Evolutionary conservation across 1,140 invertebrate genomes (phyloP).

Genomic region (Drosophila albomicans): DNA sequence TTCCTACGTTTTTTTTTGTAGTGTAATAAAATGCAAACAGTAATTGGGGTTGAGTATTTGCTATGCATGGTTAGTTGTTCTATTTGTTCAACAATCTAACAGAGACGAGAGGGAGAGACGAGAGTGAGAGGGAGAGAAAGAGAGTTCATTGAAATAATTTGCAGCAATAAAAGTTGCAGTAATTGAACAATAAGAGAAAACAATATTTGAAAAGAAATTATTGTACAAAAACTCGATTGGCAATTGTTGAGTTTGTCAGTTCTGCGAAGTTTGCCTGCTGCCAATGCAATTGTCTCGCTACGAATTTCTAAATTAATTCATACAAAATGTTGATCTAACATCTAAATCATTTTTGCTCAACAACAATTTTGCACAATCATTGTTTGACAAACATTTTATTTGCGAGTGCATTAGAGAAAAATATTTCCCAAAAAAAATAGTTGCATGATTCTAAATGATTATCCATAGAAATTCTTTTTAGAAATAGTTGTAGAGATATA

Average conservation of each 20-base stretch:
- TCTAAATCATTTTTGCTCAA: constrained; percentile 7
- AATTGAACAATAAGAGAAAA: constrained; percentile 32
- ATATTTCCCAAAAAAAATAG: background rate
- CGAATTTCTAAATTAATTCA: constrained; percentile 2
- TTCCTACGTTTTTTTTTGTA: background rate
- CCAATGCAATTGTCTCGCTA: constrained; percentile 1
- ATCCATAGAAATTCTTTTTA: too few relatives aligned
- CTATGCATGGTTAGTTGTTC: constrained; percentile 38
- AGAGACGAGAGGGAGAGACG: background rate
- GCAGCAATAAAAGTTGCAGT: constrained; percentile 40
- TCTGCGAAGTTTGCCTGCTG: background rate
- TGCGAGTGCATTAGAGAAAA: constrained; percentile 5
- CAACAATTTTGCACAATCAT: constrained; percentile 20
- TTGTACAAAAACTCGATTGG: constrained; percentile 9
- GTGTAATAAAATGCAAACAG: constrained; percentile 33
- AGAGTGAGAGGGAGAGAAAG: too few relatives aligned
- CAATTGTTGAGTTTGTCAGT: constrained; percentile 2
- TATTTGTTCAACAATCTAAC: constrained; percentile 18
- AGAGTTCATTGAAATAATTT: constrained; percentile 45
- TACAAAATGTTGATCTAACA: constrained; percentile 5
- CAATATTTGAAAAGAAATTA: constrained; percentile 38
- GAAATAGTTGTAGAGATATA: too few relatives aligned
- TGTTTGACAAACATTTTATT: constrained; percentile 12
- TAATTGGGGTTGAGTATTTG: constrained; percentile 33
- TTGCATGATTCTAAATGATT: too few relatives aligned